Base-by-base conservation (phyloP, 2,113 vertebrate genomes). In the Furnarius figulus region DNA sequence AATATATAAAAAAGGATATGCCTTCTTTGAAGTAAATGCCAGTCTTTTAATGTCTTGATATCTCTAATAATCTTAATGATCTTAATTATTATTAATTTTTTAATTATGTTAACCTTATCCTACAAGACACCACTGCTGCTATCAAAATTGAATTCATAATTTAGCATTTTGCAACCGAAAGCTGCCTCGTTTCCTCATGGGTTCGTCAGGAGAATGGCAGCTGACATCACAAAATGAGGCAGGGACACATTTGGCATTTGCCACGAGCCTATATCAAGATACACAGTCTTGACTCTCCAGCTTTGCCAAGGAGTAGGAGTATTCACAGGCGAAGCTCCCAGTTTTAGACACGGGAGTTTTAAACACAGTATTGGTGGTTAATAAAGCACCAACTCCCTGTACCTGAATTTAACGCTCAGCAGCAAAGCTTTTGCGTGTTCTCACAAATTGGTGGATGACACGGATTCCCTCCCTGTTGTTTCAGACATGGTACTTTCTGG, bases 241-340 rank as follows among this genome's bases (percentile, higher is more conserved):
- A 96, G 61, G 87, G 95, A 70, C 61, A 81, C 42, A 72, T 86
- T 86, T 91, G 88, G 72, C 79, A 80, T 90, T 96, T 94, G 82
- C 72, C 83, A 94, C 85, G 52, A 91, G 78, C 75, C 71, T 90
- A 31, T 79, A 92, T 68, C 50, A 77, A 90, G 92, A 88, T 17
- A 46, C 17, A 52, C 6, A 80, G 68, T 55, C 78, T 80, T 89
- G 71, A 37, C 65, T 96, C 56, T 49, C 42, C 35, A 46, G 42
- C 42, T 94, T 72, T 95, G 76, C 83, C 95, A 96, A 87, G 72
- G 73, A 93, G 87, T 96, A 78, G 93, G 76, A 95, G 88, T 70
- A 89, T 58, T 50, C 87, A 19, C 68, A 92, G 88, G 73, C 82
- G 78, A 65, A 89, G 83, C 62, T 94, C 75, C 79, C 76, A 90